Percentiles rank a stretch among this genome's conserved stretches.
phyloP scores from a whole-genome alignment of 2,797 vertebrate genomes.

The Petrocephalus sullivani region DNA sequence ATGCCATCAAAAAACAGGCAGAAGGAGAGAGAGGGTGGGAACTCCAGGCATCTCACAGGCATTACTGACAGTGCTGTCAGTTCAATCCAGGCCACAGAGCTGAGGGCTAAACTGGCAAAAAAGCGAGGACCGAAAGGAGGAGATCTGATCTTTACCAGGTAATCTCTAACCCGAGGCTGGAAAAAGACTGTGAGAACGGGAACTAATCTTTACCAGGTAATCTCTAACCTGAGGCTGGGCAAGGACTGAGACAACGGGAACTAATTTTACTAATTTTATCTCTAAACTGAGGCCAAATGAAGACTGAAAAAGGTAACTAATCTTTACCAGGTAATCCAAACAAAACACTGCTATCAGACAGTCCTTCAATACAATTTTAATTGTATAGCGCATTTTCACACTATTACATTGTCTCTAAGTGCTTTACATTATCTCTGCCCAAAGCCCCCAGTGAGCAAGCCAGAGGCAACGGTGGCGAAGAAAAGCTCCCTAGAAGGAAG shows the following conservation, averaged over 20 bases:
- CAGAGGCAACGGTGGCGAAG: too few relatives aligned
- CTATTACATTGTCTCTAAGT: too few relatives aligned
- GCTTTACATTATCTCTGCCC: too few relatives aligned
- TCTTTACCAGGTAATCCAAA: not conserved
- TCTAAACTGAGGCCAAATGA: not conserved
- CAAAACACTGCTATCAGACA: not conserved
- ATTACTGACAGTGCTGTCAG: not conserved
- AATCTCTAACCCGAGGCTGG: not conserved
- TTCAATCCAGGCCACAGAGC: not conserved
- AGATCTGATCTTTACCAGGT: not conserved
- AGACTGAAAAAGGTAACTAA: not conserved
- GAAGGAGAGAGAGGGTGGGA: not conserved
- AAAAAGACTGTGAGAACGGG: not conserved
- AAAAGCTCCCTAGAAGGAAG: too few relatives aligned
- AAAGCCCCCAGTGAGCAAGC: too few relatives aligned
- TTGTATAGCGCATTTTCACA: too few relatives aligned
- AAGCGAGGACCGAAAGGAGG: not conserved
- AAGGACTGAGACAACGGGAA: not conserved
- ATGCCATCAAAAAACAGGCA: conserved; percentile 14
- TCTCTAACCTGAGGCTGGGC: not conserved
- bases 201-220: not conserved
- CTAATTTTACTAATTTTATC: not conserved
- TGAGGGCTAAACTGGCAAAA: not conserved
- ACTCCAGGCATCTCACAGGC: not conserved
- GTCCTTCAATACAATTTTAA: not conserved